Conservation (phyloP, 1,140 invertebrate species). For the Doryteuthis pealeii region DNA sequence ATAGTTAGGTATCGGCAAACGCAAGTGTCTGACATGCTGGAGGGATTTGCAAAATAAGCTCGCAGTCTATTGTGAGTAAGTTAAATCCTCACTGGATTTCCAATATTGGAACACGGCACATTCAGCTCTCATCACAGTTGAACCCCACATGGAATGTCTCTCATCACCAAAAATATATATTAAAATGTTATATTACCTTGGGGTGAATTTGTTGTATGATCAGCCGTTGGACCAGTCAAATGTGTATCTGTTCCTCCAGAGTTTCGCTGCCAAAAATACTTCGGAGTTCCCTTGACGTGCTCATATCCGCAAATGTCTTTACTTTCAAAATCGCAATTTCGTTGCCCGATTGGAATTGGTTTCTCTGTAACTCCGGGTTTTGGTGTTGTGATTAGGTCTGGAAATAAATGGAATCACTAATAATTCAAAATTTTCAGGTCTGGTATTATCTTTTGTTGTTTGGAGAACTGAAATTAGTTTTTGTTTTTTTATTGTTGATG, state of each 20-base stretch:
- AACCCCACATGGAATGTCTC: too few species aligned
- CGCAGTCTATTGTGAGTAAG: background rate
- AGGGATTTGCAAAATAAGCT: background rate
- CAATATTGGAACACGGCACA: background rate
- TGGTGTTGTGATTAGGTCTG: background rate
- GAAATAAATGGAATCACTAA: too few species aligned
- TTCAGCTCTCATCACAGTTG: background rate
- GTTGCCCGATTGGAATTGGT: background rate
- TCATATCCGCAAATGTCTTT: background rate
- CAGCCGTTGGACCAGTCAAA: background rate
- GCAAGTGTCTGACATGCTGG: background rate
- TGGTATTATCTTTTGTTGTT: too few species aligned
- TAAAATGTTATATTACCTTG: background rate
- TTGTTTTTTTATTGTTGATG: too few species aligned
- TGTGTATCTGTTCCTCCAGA: background rate
- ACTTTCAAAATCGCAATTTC: background rate
- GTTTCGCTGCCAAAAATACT: background rate
- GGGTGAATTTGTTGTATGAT: background rate
- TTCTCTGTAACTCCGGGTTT: background rate
- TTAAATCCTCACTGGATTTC: too few species aligned
- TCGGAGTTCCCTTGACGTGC: background rate
- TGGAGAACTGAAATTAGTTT: too few species aligned
- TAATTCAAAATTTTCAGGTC: too few species aligned
- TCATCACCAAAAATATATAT: too few species aligned
- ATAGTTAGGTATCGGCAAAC: background rate